A percentile compares a stretch with the other conserved stretches of the same genome.
phyloP scores from a whole-genome alignment of 2,797 vertebrate species.

The Podarcis lilfordi region DNA sequence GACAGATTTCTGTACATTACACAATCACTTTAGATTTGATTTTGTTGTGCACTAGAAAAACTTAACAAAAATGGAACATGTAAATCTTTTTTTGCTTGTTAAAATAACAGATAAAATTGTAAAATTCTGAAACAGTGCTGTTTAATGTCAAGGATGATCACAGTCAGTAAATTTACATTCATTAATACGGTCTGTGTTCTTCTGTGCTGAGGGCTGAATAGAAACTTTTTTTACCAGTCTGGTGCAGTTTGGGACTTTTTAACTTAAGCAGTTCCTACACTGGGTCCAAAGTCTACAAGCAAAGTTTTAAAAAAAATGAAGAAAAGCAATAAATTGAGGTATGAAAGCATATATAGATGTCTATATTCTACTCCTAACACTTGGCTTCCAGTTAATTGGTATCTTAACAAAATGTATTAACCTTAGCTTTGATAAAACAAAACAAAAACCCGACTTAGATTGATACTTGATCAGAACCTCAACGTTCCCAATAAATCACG shows the following conservation, averaged over 20 bases:
- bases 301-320: conserved; percentile 28
- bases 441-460: background rate
- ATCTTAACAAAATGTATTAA: background rate
- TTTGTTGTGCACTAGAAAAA: conserved; percentile 39
- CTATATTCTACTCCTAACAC: background rate
- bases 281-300: conserved; percentile 33
- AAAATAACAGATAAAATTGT: conserved; percentile 28
- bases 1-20: conserved; percentile 28
- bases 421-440: background rate
- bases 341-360: conserved; percentile 10
- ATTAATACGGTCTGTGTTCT: conserved; percentile 32
- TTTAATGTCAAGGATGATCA: conserved; percentile 44
- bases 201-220: conserved; percentile 66
- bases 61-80: conserved; percentile 2
- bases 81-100: conserved; percentile 29
- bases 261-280: conserved; percentile 22
- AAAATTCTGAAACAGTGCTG: conserved; percentile 42
- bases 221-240: conserved; percentile 29
- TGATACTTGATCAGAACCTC: background rate
- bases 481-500: background rate
- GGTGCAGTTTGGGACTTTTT: conserved; percentile 32
- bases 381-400: conserved; percentile 26
- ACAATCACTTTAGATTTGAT: conserved; percentile 7
- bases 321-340: conserved; percentile 32
- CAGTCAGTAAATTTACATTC: conserved; percentile 33